Evolutionary conservation across 1,140 invertebrate genomes (phyloP), one percentile per base, ranked within the genome.

Genomic region (Heliconius congener): DNA sequence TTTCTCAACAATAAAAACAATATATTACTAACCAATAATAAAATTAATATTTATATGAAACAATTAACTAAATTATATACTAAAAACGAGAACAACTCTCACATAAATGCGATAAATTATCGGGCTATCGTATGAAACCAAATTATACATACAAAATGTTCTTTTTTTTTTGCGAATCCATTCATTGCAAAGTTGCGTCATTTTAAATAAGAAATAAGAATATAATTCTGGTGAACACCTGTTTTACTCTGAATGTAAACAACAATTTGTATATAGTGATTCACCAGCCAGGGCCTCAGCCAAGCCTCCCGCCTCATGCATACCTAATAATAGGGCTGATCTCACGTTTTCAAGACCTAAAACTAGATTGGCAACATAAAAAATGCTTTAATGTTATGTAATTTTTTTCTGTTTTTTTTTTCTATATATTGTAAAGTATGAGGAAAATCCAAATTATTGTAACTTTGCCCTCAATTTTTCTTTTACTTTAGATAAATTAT

Each of bases 281-380:
- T 81, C 80, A 81, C 66, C 66, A 57, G 34, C 66, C 66, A 57
- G 34, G 52, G 46, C 72, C 71, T 75, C 71, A 75, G 80, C 80
- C 80, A 81, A 81, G 80, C 80, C 80, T 81, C 80, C 60, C 27
- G 46, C 46, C 6, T 66, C 60, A 4, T 75, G 80, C 79, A 78
- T 57, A 37, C 42, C 50, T 75, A 81, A 42, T 78, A 72, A 78
- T 81, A 80, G 71, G 30, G 23, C 37, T 81, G 76, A 75, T 42
- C 30, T 74, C 57, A 42, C 60, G 57, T 73, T 37, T 46, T 27
- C 39, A 42, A 30, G 55, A 27, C 23, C 18, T 70, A 71, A 79
- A 74, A 74, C 55, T 70, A 79, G 34, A 74, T 74, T 27, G 52
- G 19, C 46, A 46, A 74, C 8, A 74, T 19, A 19, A 74, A 73